Evolutionary conservation across 2,888 invertebrate genomes (phyloP), one percentile per base, ranked within the genome.

Genomic region (Panopea generosa): DNA sequence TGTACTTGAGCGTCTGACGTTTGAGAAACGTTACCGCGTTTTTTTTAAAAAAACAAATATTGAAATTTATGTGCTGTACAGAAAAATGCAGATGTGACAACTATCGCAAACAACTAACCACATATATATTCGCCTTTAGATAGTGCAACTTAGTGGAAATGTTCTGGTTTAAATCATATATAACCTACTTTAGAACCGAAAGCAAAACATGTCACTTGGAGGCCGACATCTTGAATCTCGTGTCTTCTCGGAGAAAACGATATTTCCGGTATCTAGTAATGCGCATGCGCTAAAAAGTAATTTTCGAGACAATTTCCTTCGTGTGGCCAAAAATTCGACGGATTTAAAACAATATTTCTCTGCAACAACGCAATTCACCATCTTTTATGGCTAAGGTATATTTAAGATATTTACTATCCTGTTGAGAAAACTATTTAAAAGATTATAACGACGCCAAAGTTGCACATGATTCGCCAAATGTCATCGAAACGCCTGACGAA

Each of bases 401-500:
- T 27, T 26, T 55, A n/a, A 6, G 11, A 11, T 33, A 33, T 33
- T 33, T 33, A 33, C 33, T 33, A 33, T 7, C 33, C 33, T 7
- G 33, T 33, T 4, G 4, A 11, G 11, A 33, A 33, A 11, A 7
- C 33, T 11, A 33, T 33, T 33, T 33, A 7, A 33, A 33, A 33
- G 33, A 33, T 11, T 33, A 4, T 11, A 11, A 7, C 6, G 4
- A 33, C 4, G 11, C 33, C 33, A 4, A 7, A 11, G n/a, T 2
- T 53, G 33, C 26, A 14, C 22, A 18, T 18, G n/a, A 20, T 43
- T 33, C 43, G 11, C 45, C 43, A 55, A 69, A 69, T 75, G 69
- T 65, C 69, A 69, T 63, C 68, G 75, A 67, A 71, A 77, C 80
- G 76, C 80, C 80, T 80, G 73, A 69, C 26, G 65, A 80, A 76